Percentiles rank a stretch among this genome's conserved stretches.
phyloP scores from a whole-genome alignment of 1,140 invertebrate species.

The Drosophila subpulchrella region DNA sequence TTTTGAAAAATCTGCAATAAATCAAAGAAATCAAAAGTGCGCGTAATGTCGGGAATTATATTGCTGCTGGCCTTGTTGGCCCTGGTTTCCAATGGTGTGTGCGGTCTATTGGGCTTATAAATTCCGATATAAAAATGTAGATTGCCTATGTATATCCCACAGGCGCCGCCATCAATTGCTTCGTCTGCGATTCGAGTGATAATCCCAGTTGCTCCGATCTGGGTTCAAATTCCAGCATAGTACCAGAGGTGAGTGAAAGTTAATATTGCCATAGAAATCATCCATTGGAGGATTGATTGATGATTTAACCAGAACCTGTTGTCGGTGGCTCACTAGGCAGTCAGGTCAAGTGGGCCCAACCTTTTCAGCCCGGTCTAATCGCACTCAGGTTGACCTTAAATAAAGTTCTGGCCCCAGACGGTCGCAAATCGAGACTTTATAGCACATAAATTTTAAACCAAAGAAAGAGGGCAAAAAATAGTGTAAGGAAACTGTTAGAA shows the following conservation, averaged over 20 bases:
- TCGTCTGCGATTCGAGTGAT: conserved; percentile 92
- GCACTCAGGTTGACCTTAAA: conserved; percentile 51
- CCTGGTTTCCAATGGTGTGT: conserved; percentile 64
- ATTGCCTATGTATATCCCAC: conserved; percentile 29
- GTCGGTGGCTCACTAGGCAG: conserved; percentile 13
- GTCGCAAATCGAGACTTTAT: conserved; percentile 44
- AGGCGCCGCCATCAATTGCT: conserved; percentile 88
- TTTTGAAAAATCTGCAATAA: conserved; percentile 26
- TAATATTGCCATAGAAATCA: background rate
- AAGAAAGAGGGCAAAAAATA: background rate
- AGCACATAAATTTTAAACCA: conserved; percentile 48
- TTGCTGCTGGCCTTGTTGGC: conserved; percentile 41
- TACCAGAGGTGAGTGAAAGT: conserved; percentile 70
- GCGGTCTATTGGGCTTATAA: background rate
- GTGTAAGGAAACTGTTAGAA: conserved; percentile 23
- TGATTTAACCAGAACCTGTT: conserved; percentile 26
- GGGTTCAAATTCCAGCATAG: conserved; percentile 69
- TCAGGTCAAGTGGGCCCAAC: conserved; percentile 30
- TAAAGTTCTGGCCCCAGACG: conserved; percentile 24
- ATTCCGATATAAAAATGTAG: conserved; percentile 5
- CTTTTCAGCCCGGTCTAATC: conserved; percentile 41
- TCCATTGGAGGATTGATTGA: conserved; percentile 22
- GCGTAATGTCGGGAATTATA: conserved; percentile 29
- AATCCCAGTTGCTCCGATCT: conserved; percentile 88
- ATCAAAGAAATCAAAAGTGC: conserved; percentile 18